Conservation (phyloP, 2,797 vertebrate genomes). For the Onychomys torridus region DNA sequence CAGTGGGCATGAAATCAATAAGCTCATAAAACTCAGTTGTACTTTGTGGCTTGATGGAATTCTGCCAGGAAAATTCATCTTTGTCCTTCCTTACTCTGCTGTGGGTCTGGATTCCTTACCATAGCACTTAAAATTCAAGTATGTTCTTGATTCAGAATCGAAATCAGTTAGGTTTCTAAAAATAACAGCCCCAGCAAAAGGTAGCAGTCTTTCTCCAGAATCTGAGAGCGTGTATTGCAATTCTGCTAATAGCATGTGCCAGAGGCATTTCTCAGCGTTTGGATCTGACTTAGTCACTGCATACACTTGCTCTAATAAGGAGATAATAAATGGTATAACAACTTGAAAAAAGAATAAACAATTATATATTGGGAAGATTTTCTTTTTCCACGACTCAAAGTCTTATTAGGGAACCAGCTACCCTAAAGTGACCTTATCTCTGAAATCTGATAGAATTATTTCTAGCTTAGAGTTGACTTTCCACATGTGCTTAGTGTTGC, state of each 20-base stretch:
- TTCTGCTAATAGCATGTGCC: conserved; percentile 41
- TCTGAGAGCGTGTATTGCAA: not conserved
- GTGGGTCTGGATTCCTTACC: not conserved
- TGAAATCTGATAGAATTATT: not conserved
- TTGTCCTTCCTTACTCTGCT: not conserved
- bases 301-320: conserved; percentile 42
- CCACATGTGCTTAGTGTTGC: not conserved
- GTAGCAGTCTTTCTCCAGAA: conserved; percentile 38
- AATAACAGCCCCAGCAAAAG: conserved; percentile 9
- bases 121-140: not conserved
- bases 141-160: not conserved
- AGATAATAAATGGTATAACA: conserved; percentile 33
- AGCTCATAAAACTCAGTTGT: not conserved
- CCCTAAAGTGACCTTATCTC: not conserved
- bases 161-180: conserved; percentile 23
- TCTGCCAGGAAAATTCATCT: not conserved
- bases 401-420: not conserved
- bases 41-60: not conserved
- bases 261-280: conserved; percentile 33
- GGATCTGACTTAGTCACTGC: conserved; percentile 19
- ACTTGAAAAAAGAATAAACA: conserved; percentile 43
- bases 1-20: not conserved
- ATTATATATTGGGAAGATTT: not conserved
- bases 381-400: not conserved
- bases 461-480: not conserved